Percentiles rank a stretch among this genome's conserved stretches.
Conservation (phyloP, 2,113 vertebrate genomes). For the Geococcyx californianus region DNA sequence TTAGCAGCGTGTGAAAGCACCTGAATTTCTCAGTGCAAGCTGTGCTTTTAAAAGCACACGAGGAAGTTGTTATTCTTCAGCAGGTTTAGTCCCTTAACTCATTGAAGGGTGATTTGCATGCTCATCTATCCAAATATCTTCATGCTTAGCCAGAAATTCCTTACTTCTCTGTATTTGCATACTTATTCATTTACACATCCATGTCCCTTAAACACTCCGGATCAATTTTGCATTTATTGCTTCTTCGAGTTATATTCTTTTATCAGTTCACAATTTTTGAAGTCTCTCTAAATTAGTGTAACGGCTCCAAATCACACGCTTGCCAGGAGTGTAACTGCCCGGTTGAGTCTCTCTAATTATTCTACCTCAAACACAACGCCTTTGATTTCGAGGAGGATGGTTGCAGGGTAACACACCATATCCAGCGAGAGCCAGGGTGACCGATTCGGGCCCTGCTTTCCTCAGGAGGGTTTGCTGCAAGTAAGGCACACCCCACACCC, state of each 20-base stretch:
- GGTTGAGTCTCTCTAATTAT: background rate
- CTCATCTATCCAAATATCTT: background rate
- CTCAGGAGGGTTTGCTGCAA: slow-evolving; percentile 21
- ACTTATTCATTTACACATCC: background rate
- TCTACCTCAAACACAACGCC: background rate
- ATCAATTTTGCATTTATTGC: background rate
- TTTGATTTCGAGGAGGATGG: background rate
- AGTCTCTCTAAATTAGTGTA: background rate
- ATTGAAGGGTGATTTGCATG: background rate
- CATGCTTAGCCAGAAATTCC: background rate
- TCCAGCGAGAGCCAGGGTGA: background rate
- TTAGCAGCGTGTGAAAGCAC: background rate
- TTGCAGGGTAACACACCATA: background rate
- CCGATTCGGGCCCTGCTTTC: background rate
- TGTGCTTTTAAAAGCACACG: slow-evolving; percentile 4
- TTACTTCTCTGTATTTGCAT: background rate
- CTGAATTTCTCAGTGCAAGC: background rate
- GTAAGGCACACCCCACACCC: background rate
- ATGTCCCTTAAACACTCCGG: background rate
- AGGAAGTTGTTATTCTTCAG: slow-evolving; percentile 5
- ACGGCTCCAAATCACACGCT: background rate
- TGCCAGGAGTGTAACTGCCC: background rate
- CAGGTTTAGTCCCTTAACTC: slow-evolving; percentile 26
- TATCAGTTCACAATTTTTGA: background rate
- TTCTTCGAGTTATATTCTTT: background rate